Evolutionary conservation across 2,797 vertebrate species (phyloP).

Genomic region (Tragopan temminckii): DNA sequence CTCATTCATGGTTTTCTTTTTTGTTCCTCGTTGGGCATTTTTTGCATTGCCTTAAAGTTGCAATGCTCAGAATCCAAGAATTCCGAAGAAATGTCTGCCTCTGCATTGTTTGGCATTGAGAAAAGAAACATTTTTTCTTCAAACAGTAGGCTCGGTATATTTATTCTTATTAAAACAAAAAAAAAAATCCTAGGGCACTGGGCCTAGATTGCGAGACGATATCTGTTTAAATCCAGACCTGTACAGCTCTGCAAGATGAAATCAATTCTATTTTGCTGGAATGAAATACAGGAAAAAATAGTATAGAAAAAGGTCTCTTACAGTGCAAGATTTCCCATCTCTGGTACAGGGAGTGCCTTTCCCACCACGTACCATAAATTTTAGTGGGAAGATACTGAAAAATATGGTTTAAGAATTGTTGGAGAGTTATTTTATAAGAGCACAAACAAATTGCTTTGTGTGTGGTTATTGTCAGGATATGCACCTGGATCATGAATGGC

Average conservation of each 20-base stretch:
- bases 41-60: background rate
- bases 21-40: background rate
- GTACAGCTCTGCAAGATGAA: slow-evolving; percentile 26
- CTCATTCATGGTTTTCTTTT: background rate
- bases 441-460: background rate
- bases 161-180: slow-evolving; percentile 44
- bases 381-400: slow-evolving; percentile 10
- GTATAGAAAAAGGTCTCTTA: slow-evolving; percentile 49
- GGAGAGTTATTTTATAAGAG: slow-evolving; percentile 2
- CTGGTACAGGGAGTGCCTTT: background rate
- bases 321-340: background rate
- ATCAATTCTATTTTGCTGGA: background rate
- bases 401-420: background rate
- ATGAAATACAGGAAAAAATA: slow-evolving; percentile 59
- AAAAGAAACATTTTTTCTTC: background rate
- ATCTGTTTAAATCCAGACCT: slow-evolving; percentile 18
- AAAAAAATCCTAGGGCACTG: slow-evolving; percentile 37
- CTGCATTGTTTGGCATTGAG: background rate
- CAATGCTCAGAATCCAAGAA: background rate
- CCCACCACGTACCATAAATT: background rate
- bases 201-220: slow-evolving; percentile 3
- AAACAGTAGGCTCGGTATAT: background rate
- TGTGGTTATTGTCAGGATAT: background rate
- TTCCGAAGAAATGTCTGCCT: background rate
- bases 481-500: background rate